Percentiles rank a stretch among this genome's conserved stretches.
phyloP scores from a whole-genome alignment of 1,140 invertebrate genomes.

The Neelides sp. region DNA sequence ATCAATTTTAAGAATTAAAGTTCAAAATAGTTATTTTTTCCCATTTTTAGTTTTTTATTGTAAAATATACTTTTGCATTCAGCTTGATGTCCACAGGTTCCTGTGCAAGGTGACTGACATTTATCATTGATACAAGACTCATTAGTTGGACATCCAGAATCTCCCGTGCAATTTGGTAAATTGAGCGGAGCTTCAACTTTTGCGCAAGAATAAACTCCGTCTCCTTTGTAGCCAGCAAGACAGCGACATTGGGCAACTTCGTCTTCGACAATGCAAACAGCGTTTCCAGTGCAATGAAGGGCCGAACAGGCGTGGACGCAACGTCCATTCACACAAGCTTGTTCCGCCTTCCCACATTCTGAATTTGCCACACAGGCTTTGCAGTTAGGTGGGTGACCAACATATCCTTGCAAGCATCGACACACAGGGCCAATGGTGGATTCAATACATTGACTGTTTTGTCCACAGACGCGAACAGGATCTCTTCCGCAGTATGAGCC shows the following conservation, averaged over 20 bases:
- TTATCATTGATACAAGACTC: conserved; percentile 65
- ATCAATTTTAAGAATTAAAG: not conserved
- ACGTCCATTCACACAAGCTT: conserved; percentile 53
- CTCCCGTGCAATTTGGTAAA: conserved; percentile 64
- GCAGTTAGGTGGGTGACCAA: conserved; percentile 61
- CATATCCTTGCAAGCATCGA: conserved; percentile 44
- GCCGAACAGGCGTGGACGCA: conserved; percentile 30
- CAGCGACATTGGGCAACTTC: conserved; percentile 28
- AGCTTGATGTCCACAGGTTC: conserved; percentile 38
- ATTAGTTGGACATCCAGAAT: conserved; percentile 56
- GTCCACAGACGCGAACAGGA: conserved; percentile 29
- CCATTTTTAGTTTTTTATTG: not conserved
- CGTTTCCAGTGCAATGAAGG: conserved; percentile 24
- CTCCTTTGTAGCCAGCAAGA: conserved; percentile 44
- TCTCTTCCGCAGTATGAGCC: conserved; percentile 30
- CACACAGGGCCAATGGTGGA: conserved; percentile 30
- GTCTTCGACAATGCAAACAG: conserved; percentile 29
- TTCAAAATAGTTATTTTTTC: not conserved
- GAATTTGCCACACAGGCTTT: conserved; percentile 64
- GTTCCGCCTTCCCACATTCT: conserved; percentile 52
- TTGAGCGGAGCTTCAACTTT: conserved; percentile 38
- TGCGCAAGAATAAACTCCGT: conserved; percentile 42
- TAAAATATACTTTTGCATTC: conserved; percentile 28
- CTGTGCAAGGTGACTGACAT: conserved; percentile 65
- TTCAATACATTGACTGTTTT: conserved; percentile 30